Evolutionary conservation across 2,113 vertebrate species (phyloP).

Genomic region (Manacus vitellinus): DNA sequence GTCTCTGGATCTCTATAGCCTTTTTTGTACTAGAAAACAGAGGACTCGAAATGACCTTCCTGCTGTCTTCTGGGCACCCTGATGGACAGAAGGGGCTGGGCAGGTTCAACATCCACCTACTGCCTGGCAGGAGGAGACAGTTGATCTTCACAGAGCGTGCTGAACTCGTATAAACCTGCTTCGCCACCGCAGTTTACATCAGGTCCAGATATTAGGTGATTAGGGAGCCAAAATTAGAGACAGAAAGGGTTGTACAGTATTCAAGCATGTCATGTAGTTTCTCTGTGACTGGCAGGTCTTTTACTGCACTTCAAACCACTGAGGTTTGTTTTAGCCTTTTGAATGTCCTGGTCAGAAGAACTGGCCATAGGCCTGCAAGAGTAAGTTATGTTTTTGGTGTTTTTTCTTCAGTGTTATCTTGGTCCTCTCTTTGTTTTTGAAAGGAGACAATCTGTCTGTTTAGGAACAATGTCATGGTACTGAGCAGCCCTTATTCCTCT

Average conservation of each 20-base stretch:
- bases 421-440: background rate
- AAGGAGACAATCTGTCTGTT: background rate
- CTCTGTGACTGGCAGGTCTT: background rate
- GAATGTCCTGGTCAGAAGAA: background rate
- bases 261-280: background rate
- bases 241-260: background rate
- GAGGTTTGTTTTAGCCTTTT: background rate
- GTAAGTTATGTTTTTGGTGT: background rate
- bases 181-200: background rate
- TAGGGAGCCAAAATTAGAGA: slow-evolving; percentile 1
- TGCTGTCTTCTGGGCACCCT: background rate
- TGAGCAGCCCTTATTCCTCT: background rate
- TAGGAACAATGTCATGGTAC: background rate
- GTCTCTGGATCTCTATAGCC: background rate
- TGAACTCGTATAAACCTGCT: background rate
- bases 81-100: background rate
- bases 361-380: background rate
- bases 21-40: background rate
- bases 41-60: background rate
- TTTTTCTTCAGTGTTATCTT: background rate
- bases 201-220: background rate
- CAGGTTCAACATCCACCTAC: background rate
- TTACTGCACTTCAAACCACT: background rate
- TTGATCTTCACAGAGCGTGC: background rate
- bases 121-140: background rate